Base-by-base conservation (phyloP, 2,113 vertebrate species). In the Hydrochoerus hydrochaeris region DNA sequence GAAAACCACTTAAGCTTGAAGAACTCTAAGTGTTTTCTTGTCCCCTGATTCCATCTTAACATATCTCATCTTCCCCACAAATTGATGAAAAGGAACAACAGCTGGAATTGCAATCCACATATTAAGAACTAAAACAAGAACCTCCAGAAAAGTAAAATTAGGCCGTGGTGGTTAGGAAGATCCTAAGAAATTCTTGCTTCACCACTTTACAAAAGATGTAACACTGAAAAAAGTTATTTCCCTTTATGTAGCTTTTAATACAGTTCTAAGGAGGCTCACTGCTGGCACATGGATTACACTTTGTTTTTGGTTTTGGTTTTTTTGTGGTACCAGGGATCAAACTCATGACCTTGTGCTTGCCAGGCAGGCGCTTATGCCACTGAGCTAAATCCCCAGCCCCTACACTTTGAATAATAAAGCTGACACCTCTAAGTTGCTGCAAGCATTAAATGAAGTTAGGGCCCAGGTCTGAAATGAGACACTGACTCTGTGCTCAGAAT, bases 81-180 rank as follows among this genome's bases (percentile, higher is more conserved):
- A 91, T 54, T 54, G 13, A 7, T 73, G 52, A 69, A 58, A 41
- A 80, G 44, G 22, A 57, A 26, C 10, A 91, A 69, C 26, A 71
- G 16, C 7, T 20, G 30, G 52, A 46, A 77, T 7, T 85, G 49
- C 57, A 58, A 75, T 22, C 62, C 32, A 78, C 13, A 67, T n/a
- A 52, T 38, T 49, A 85, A 85, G 67, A 8, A 44, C 84, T 84
- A 11, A 30, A 82, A 91, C 93, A 95, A 41, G 32, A 62, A 84
- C 28, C 54, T 44, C 38, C 41, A 41, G 49, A 91, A 69, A 96
- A 77, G 81, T 44, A 90, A 94, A 93, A 67, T 92, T 90, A 85
- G 46, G 41, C 58, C 69, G 13, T 38, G 32, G 30, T 63, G 22
- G 30, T 67, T 88, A 63, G 35, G 41, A 87, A 85, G 13, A 71